These are phyloP conservation scores for Halichondria panicea DNA, from an alignment of 37 sponge, comb jelly and placozoan species.

Conservation along the genomic window DNA sequence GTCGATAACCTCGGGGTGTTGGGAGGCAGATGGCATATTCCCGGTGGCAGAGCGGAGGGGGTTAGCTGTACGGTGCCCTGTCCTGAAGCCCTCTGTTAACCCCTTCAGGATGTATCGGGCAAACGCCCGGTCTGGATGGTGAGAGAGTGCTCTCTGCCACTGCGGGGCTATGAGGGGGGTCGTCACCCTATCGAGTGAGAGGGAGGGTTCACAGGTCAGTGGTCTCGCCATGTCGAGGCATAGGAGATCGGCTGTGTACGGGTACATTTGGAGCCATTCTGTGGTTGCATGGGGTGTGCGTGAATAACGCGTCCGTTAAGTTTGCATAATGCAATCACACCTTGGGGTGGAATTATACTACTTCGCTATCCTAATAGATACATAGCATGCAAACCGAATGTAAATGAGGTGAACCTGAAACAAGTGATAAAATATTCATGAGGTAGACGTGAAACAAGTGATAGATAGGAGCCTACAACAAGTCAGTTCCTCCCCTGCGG, in stretches of 20 bases:
- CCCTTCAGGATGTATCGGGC: constrained; percentile 1
- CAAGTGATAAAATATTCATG: no score
- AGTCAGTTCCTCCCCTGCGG: no score
- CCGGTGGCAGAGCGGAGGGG: neutral
- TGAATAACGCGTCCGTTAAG: neutral
- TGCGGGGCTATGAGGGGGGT: neutral
- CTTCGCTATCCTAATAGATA: no score
- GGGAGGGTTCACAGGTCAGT: no score
- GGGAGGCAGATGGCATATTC: constrained; percentile 17
- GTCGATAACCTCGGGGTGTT: no score
- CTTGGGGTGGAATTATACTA: no score
- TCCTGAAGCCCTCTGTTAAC: neutral
- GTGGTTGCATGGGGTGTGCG: neutral
- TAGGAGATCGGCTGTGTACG: neutral
- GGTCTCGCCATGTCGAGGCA: no score
- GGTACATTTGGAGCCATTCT: neutral
- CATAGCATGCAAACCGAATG: no score
- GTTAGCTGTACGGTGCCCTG: neutral
- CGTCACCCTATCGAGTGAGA: neutral
- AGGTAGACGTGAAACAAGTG: no score
- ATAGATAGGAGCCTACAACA: no score
- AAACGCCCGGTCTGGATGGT: neutral
- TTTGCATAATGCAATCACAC: neutral
- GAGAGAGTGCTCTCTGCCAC: neutral
- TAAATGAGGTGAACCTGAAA: no score